Percentiles rank a stretch among this genome's conserved stretches.
Conservation (phyloP, 2,797 vertebrate species). For the Coluber constrictor region DNA sequence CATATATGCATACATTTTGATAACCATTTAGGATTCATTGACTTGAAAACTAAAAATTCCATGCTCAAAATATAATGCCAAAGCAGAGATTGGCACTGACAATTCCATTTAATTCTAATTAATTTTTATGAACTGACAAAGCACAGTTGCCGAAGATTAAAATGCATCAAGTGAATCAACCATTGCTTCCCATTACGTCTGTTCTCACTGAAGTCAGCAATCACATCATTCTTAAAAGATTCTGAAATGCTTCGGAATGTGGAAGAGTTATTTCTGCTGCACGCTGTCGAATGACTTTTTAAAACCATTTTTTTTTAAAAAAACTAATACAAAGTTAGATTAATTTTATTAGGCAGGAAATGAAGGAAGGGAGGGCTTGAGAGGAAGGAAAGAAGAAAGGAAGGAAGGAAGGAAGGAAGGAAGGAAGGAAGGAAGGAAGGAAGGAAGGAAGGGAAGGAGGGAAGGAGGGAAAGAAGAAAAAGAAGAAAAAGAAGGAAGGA, state of each 20-base stretch:
- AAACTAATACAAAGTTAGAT: neutral
- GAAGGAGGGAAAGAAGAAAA: fast-evolving
- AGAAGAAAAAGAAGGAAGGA: too few relatives aligned
- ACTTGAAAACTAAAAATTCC: neutral
- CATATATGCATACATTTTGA: too few relatives aligned
- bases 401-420: too few relatives aligned
- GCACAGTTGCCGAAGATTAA: neutral
- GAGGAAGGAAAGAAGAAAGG: too few relatives aligned
- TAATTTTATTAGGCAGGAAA: neutral
- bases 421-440: too few relatives aligned
- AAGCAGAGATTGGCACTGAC: neutral
- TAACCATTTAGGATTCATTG: neutral
- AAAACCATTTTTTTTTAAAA: slow-evolving; percentile 1
- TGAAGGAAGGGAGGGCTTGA: too few relatives aligned
- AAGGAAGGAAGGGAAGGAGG: too few relatives aligned
- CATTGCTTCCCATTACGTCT: neutral
- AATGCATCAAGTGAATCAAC: neutral
- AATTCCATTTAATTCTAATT: slow-evolving; percentile 22
- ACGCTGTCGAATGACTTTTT: neutral
- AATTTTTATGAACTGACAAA: slow-evolving; percentile 17
- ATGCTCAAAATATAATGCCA: neutral
- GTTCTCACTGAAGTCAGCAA: neutral
- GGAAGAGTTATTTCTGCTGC: slow-evolving; percentile 27
- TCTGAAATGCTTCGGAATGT: neutral
- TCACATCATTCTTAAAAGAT: slow-evolving; percentile 19